Base-by-base conservation (phyloP, 2,888 invertebrate genomes). In the Spisula subtruncata region DNA sequence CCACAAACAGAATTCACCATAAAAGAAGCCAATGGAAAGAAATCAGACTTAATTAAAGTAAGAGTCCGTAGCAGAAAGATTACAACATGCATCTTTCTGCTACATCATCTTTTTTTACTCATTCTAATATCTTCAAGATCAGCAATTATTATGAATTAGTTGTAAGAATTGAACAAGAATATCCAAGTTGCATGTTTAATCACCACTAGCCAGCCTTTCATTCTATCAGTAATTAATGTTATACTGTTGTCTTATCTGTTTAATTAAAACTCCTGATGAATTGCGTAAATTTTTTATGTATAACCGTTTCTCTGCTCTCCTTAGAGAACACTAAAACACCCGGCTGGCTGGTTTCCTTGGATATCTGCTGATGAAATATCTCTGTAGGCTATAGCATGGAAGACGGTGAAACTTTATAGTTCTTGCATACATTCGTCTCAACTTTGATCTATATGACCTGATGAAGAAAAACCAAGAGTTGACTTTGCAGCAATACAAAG, bases 251-350 rank as follows among this genome's bases (percentile, higher is more conserved):
- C n/a, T n/a, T n/a, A n/a, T n/a, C n/a, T n/a, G n/a, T 46, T 46
- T 81, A 81, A 81, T 81, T 81, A 46, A 81, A n/a, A 48, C 81
- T 81, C 81, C 1, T 81, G 51, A 81, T 46, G 81, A 81, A 46
- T 46, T 81, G 32, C 16, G 75, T 81, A 46, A 81, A 81, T 81
- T 46, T 46, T 81, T 81, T 46, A 81, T 81, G 48, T 46, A 35
- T 20, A 1, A 79, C 35, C 8, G 41, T 14, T 79, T 66, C 60
- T 25, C 25, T 1, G 0, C 12, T 8, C 60, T 66, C 60, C 12
- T 10, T 5, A 41, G 60, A 66, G 60, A 25, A 25, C 60, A 66
- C 60, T 66, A 66, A 66, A 66, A 66, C 25, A 25, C n/a, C n/a
- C 60, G 0, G 41, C 25, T 66, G 25, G n/a, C 60, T 25, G 25